A percentile compares a stretch with the other conserved stretches of the same genome.
Evolutionary conservation across 2,888 invertebrate species (phyloP).

Genomic region (Eupithecia dodoneata): DNA sequence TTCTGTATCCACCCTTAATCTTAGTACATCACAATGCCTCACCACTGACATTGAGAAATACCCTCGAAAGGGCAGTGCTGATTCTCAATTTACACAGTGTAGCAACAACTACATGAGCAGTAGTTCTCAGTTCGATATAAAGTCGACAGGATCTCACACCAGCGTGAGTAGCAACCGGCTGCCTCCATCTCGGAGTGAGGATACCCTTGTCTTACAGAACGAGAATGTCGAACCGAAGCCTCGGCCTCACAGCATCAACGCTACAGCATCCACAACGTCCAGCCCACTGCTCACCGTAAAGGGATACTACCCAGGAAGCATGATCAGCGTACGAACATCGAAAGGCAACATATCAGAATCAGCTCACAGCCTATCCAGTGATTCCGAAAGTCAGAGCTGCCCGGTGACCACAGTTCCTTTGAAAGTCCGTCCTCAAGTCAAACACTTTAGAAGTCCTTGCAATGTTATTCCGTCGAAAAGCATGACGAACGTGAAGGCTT

Average conservation of each 20-base stretch:
- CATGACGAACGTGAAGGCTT: conserved; percentile 85
- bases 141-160: conserved; percentile 70
- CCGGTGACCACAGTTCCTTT: conserved; percentile 82
- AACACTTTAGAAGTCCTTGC: conserved; percentile 67
- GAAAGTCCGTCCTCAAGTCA: conserved; percentile 81
- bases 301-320: conserved; percentile 85
- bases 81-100: conserved; percentile 84
- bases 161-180: conserved; percentile 81
- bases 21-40: conserved; percentile 82
- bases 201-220: conserved; percentile 85
- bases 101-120: conserved; percentile 76
- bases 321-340: conserved; percentile 86
- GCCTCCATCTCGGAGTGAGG: conserved; percentile 92
- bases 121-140: conserved; percentile 77
- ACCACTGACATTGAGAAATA: conserved; percentile 75
- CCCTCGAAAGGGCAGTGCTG: conserved; percentile 84
- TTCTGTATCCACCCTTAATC: conserved; percentile 78
- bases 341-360: conserved; percentile 86
- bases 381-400: conserved; percentile 85
- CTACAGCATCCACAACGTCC: conserved; percentile 87
- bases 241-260: conserved; percentile 83
- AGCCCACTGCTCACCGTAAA: conserved; percentile 87
- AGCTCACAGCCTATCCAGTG: conserved; percentile 87
- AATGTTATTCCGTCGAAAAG: conserved; percentile 84
- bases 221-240: conserved; percentile 76